Base-by-base conservation (phyloP, 2,113 vertebrate species). In the Prochilodus magdalenae region DNA sequence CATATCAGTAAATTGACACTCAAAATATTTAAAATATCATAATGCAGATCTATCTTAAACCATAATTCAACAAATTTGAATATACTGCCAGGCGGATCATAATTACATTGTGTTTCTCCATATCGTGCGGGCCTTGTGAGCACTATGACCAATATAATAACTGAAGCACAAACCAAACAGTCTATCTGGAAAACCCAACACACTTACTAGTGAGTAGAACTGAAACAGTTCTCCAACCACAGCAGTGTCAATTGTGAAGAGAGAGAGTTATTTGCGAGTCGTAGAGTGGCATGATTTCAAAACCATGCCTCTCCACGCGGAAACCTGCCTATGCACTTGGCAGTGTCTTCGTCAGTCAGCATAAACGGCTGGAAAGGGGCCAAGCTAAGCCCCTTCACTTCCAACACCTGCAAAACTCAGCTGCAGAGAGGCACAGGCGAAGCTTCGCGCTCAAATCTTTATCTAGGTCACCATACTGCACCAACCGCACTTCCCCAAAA, bases 331-430 rank as follows among this genome's bases (percentile, higher is more conserved):
- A 75, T 67, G 29, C 36, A 74, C 71, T 71, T 74, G 75, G 74
- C 65, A 69, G 60, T 22, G 59, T 73, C 47, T 82, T 79, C 67
- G 55, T 59, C 30, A 60, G 81, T 87, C 79, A 85, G 33, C 65
- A 84, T 78, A 75, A 75, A 22, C 16, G 57, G 29, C n/a, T 86
- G 86, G 60, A 62, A 80, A 29, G 22, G 62, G 76, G 72, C 82
- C 74, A 85, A 20, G 66, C 73, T 60, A 60, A 85, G 86, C 86
- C 57, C 82, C 78, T 85, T 81, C 83, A 82, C 84, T 89, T 87
- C 86, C 85, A 91, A 87, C 89, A 91, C 87, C 88, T 92, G 90
- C 87, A 86, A 53, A 72, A 44, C 82, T 88, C 77, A 36, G 84
- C 89, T 85, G 89, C 82, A 88, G 85, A 86, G 87, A 85, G 88